Percentiles rank a stretch among this genome's conserved stretches.
phyloP scores from a whole-genome alignment of 2,888 invertebrate genomes.

The Chrysina gloriosa region DNA sequence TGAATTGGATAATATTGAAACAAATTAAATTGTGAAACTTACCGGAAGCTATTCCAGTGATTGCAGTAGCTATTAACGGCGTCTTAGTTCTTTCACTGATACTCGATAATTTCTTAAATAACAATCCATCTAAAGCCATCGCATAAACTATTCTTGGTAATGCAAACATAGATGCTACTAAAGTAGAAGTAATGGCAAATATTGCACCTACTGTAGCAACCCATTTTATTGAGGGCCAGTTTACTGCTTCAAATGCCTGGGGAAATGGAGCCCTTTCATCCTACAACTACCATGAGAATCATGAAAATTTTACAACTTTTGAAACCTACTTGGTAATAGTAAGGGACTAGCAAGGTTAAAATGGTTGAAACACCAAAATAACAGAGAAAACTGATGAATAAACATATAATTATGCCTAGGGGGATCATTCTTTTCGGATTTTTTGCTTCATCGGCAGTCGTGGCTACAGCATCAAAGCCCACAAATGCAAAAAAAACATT shows the following conservation, averaged over 20 bases:
- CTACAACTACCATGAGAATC: slow-evolving; percentile 68
- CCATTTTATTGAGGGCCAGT: slow-evolving; percentile 84
- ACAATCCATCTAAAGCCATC: slow-evolving; percentile 89
- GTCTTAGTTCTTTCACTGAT: slow-evolving; percentile 82
- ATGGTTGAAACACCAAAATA: slow-evolving; percentile 94
- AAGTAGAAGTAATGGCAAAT: slow-evolving; percentile 89
- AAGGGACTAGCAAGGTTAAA: slow-evolving; percentile 95
- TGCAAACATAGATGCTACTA: slow-evolving; percentile 90
- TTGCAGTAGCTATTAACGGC: slow-evolving; percentile 79
- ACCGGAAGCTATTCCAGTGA: slow-evolving; percentile 82
- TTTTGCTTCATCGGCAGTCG: slow-evolving; percentile 93
- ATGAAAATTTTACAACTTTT: too few relatives aligned
- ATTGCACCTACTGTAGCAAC: slow-evolving; percentile 92
- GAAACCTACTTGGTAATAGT: slow-evolving; percentile 82
- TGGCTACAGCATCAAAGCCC: slow-evolving; percentile 94
- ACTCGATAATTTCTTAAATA: slow-evolving; percentile 78
- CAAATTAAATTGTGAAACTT: neutral
- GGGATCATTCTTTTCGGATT: slow-evolving; percentile 94
- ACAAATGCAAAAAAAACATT: slow-evolving; percentile 94
- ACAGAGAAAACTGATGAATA: slow-evolving; percentile 85
- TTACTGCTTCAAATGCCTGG: slow-evolving; percentile 81
- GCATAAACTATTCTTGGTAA: slow-evolving; percentile 90
- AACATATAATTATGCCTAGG: slow-evolving; percentile 85
- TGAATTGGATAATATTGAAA: too few relatives aligned
- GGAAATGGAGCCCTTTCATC: slow-evolving; percentile 89